Percentiles rank a stretch among this genome's conserved stretches.
phyloP scores from a whole-genome alignment of 2,113 vertebrate genomes.

The Nothobranchius furzeri region DNA sequence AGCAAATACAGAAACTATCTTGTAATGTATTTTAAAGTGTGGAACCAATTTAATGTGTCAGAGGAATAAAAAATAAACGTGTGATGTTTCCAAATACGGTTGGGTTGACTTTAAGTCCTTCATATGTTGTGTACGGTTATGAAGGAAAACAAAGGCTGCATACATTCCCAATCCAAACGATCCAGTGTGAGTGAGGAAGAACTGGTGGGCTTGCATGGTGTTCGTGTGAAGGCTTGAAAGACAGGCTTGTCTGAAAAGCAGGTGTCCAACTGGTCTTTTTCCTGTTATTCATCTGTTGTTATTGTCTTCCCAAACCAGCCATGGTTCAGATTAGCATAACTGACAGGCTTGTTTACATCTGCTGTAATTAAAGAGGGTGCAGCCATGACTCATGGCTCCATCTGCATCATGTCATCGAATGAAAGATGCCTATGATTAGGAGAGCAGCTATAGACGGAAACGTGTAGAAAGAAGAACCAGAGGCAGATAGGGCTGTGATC shows the following conservation, averaged over 20 bases:
- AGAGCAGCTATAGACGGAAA: conserved; percentile 3
- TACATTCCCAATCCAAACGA: conserved; percentile 25
- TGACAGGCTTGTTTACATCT: conserved; percentile 74
- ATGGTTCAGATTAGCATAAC: conserved; percentile 68
- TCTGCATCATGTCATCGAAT: conserved; percentile 55
- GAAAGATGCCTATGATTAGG: conserved; percentile 23
- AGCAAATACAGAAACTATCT: no score
- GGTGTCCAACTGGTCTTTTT: conserved; percentile 64
- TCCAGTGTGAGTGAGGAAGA: conserved; percentile 20
- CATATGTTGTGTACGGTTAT: conserved; percentile 6
- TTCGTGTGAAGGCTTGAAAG: conserved; percentile 33
- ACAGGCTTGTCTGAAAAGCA: conserved; percentile 50
- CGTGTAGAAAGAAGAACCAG: neutral
- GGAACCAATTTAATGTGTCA: conserved; percentile 18
- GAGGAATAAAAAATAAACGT: neutral
- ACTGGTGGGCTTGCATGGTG: conserved; percentile 8
- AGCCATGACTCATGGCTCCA: conserved; percentile 69
- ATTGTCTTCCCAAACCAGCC: conserved; percentile 56
- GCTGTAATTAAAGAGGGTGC: conserved; percentile 56
- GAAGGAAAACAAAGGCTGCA: conserved; percentile 27
- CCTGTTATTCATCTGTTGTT: conserved; percentile 60
- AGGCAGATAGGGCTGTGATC: neutral
- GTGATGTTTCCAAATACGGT: conserved; percentile 8
- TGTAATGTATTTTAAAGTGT: neutral
- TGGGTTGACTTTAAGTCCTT: conserved; percentile 5